phyloP scores from a whole-genome alignment of 1,140 invertebrate species.

The Caligus rogercresseyi region DNA sequence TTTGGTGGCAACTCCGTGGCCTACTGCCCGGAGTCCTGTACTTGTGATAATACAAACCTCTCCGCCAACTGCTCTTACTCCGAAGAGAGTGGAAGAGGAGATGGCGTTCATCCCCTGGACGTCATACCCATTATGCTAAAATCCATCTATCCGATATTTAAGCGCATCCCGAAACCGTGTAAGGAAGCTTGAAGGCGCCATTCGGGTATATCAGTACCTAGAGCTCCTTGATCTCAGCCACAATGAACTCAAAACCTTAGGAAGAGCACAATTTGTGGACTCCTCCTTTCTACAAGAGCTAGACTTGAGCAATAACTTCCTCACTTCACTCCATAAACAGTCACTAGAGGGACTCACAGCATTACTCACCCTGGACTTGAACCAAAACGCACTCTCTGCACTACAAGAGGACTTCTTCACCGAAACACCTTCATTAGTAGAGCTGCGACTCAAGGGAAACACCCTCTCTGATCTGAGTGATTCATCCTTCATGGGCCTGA shows the following conservation, averaged over 20 bases:
- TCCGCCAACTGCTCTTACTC: background rate
- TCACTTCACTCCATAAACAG: background rate
- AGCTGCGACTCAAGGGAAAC: constrained; percentile 1
- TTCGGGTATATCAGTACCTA: background rate
- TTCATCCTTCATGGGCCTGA: background rate
- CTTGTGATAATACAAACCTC: background rate
- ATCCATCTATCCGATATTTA: constrained; percentile 1
- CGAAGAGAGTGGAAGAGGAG: background rate
- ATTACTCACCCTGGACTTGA: constrained; percentile 1
- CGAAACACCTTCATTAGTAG: background rate
- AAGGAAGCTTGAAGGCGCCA: constrained; percentile 2
- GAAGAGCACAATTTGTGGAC: constrained; percentile 7
- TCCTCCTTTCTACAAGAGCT: background rate
- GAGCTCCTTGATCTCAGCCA: constrained; percentile 1
- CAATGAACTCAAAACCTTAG: constrained; percentile 7
- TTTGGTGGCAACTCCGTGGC: too few species aligned
- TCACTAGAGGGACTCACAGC: background rate
- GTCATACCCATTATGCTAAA: constrained; percentile 1
- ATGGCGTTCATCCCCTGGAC: background rate
- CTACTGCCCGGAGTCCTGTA: background rate
- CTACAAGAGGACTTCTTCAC: background rate
- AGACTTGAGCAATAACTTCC: constrained; percentile 14
- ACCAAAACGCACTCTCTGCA: background rate
- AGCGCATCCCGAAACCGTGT: background rate
- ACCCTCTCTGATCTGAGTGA: background rate